Evolutionary conservation across 2,888 invertebrate genomes (phyloP), one percentile per base, ranked within the genome.

Genomic region (Athetis lepigone): DNA sequence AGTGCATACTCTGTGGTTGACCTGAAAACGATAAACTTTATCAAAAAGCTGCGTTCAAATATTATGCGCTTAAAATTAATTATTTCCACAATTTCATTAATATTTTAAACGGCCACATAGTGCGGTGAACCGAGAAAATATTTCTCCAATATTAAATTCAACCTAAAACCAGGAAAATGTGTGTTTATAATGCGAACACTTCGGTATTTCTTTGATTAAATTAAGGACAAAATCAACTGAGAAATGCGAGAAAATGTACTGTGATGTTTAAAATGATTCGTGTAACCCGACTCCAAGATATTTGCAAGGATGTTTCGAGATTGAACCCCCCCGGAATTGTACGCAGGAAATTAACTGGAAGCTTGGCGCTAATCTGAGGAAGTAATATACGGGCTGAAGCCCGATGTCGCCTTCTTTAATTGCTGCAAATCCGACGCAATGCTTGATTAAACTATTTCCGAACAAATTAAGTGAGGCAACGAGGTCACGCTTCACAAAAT

Each of bases 341-440:
- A 87, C 70, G 81, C 84, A 84, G 92, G 90, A 92, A 92, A 91
- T 92, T 84, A 89, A 88, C 86, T 87, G 86, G 89, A 88, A 87
- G 85, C 83, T 76, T 59, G 83, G 84, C 84, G 87, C 85, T 90
- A 91, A 91, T 91, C 86, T 86, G 78, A 88, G 90, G 89, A 89
- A 90, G 91, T 86, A 90, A 90, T 90, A 87, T 86, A 87, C 85
- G 75, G 77, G 75, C 59, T 73, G 78, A 70, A 73, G 70, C 76
- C 77, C 74, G 85, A 80, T 80, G 86, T 84, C 85, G 81, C 77
- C 82, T 87, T 90, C 87, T 89, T 88, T 89, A 90, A 90, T 90
- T 87, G 89, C 88, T 84, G 82, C 83, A 85, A 88, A 88, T 85
- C 85, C 81, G 81, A 82, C 84, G 85, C 82, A 83, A 79, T 77